These are phyloP conservation scores for Macropus fuliginosus DNA, from an alignment of 2,797 vertebrate species.

Conservation along the genomic window DNA sequence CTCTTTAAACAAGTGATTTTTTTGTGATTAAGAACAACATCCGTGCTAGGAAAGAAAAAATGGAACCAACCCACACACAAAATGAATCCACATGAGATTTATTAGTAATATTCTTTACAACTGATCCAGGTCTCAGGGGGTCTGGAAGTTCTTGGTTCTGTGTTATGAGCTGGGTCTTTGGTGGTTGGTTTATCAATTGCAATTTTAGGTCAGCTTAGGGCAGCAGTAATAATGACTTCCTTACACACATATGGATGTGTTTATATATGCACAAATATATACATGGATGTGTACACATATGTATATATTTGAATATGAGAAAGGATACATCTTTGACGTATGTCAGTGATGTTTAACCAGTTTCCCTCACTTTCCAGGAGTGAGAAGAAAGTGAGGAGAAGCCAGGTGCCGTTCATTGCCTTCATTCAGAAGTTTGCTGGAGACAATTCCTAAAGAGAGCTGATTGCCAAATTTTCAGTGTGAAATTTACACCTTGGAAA, in stretches of 20 bases:
- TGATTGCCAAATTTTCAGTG: background rate
- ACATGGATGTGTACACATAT: background rate
- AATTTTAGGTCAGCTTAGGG: background rate
- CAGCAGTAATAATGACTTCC: background rate
- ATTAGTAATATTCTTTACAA: background rate
- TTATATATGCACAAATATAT: background rate
- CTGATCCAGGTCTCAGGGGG: background rate
- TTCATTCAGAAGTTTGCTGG: background rate
- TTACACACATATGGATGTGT: background rate
- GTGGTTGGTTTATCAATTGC: background rate
- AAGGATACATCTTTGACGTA: background rate
- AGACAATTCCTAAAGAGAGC: background rate
- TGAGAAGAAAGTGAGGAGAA: too few species aligned
- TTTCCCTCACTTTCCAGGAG: background rate
- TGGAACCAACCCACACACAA: background rate
- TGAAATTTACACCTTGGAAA: background rate
- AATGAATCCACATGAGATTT: background rate
- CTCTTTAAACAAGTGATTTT: background rate
- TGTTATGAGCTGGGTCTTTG: background rate
- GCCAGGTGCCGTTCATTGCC: background rate
- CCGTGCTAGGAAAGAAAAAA: background rate
- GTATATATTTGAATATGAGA: background rate
- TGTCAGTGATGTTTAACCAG: background rate
- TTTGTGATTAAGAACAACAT: background rate
- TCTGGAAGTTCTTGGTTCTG: background rate